Base-by-base conservation (phyloP, 2,113 vertebrate species). In the Gambusia affinis region DNA sequence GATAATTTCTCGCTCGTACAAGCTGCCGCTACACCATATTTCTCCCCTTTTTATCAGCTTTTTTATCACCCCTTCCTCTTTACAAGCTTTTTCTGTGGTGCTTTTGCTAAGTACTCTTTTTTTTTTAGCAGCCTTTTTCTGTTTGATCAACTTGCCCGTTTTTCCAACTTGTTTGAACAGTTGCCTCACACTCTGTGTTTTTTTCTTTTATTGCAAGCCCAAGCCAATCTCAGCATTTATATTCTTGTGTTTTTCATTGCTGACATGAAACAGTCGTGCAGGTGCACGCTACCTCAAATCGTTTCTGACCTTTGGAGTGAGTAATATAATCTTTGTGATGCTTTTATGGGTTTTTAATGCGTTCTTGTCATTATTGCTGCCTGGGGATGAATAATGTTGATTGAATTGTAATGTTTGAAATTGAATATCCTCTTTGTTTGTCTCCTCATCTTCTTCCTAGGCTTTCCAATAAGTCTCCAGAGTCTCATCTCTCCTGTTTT, bases 391-490 rank as follows among this genome's bases (percentile, higher is more conserved):
- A 85, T 84, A 78, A 82, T 72, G 77, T 72, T 85, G 87, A 91
- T 85, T 82, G 84, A 84, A 89, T 81, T 81, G 78, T 85, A 82
- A 87, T 81, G 81, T 86, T 68, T 88, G 72, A 73, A 88, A 88
- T 82, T 73, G 44, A 85, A 76, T 82, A 73, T 76, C 78, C 60
- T 77, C 79, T 75, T 75, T 82, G 78, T 87, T 88, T 86, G 70
- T 78, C 83, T 87, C 73, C 71, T 64, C 67, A 70, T 82, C 82
- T 39, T 80, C 66, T 73, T 76, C 78, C 87, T 76, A 67, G 62
- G 68, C 51, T 67, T 47, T 76, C 66, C 75, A 75, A 76, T 80
- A 44, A 14, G 44, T 67, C 87, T 51, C 79, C 31, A 19, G 78
- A 88, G 84, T 80, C 70, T 66, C 33, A 8, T n/a, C 15, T 63